Evolutionary conservation across 2,797 vertebrate genomes (phyloP).

Genomic region (Netta rufina): DNA sequence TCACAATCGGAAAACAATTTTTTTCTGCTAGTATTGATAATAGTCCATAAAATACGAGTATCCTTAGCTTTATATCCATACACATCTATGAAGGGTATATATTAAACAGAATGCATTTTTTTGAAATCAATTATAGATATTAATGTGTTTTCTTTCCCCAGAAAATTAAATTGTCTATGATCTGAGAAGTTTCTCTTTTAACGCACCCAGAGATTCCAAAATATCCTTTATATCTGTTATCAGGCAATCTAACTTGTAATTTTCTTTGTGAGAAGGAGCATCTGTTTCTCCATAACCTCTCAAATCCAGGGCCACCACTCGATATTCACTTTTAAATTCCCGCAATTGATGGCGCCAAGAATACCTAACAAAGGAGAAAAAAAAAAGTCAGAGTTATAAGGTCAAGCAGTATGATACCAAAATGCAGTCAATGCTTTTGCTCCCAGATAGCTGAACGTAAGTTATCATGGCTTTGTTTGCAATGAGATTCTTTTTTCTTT

Average conservation of each 20-base stretch:
- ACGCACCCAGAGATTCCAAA: slow-evolving; percentile 94
- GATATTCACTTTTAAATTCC: slow-evolving; percentile 98
- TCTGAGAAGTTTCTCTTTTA: slow-evolving; percentile 8
- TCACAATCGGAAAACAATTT: neutral
- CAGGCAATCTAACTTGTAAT: slow-evolving; percentile 90
- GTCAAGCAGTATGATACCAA: slow-evolving; percentile 1
- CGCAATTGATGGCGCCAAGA: slow-evolving; percentile 97
- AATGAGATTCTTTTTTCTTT: neutral
- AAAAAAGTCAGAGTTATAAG: slow-evolving; percentile 31
- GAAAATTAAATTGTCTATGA: neutral
- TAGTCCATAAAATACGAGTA: neutral
- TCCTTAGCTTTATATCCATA: neutral
- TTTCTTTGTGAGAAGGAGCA: slow-evolving; percentile 86
- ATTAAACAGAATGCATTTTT: neutral
- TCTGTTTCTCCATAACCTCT: slow-evolving; percentile 97
- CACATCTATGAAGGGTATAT: neutral
- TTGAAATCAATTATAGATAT: neutral
- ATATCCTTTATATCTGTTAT: slow-evolving; percentile 96
- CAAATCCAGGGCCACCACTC: slow-evolving; percentile 96
- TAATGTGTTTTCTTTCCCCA: neutral
- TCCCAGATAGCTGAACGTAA: neutral
- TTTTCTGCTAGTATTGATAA: neutral
- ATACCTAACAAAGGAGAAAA: slow-evolving; percentile 84
- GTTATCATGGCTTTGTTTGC: neutral
- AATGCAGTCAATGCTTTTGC: neutral